These are phyloP conservation scores for Drosophila peninsularis DNA, from an alignment of 2,888 invertebrate species.

Conservation along the genomic window DNA sequence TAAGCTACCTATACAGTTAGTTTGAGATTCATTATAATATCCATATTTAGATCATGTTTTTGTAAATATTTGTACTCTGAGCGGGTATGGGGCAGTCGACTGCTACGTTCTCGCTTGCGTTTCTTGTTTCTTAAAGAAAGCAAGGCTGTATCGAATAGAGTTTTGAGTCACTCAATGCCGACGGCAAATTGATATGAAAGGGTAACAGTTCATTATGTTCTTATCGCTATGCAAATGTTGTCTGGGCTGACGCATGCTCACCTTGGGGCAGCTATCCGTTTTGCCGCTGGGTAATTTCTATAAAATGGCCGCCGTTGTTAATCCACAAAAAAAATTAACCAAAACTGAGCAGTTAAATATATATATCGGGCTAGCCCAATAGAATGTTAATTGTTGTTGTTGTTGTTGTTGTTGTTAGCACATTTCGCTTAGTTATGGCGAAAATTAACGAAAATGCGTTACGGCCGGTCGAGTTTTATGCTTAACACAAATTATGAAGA, in stretches of 20 bases:
- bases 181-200: conserved; percentile 41
- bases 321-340: conserved; percentile 36
- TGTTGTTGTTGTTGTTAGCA: conserved; percentile 33
- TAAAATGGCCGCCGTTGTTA: conserved; percentile 68
- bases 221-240: conserved; percentile 35
- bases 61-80: no score
- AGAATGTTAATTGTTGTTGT: conserved; percentile 56
- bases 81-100: not conserved
- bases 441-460: conserved; percentile 48
- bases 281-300: conserved; percentile 74
- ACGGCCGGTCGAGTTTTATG: conserved; percentile 58
- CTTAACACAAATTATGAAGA: conserved; percentile 41
- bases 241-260: conserved; percentile 34
- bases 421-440: conserved; percentile 46
- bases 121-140: conserved; percentile 3
- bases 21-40: not conserved
- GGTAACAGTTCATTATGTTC: conserved; percentile 4
- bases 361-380: conserved; percentile 17
- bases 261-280: conserved; percentile 82
- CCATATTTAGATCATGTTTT: not conserved
- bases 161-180: conserved; percentile 52
- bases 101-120: no score
- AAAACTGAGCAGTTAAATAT: not conserved
- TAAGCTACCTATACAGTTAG: not conserved
- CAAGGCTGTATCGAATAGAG: conserved; percentile 34